Evolutionary conservation across 2,888 invertebrate genomes (phyloP), one percentile per base, ranked within the genome.

Genomic region (Clunio marinus): DNA sequence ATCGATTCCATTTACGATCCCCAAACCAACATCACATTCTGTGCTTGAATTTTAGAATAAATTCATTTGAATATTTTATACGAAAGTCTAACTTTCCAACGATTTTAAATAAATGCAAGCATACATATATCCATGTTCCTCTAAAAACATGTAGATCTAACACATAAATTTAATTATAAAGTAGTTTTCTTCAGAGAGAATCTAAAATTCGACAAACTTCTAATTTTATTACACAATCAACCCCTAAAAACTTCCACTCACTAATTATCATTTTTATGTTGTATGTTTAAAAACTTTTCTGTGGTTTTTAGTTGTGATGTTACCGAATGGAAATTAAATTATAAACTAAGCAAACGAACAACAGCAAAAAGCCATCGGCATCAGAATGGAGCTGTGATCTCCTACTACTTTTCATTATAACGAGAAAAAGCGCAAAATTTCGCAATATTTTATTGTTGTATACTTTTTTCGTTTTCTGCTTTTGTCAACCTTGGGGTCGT

Each of bases 261-360:
- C 66, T 66, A 32, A 66, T 32, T 55, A 66, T 55, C 28, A 55
- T 66, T 55, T 55, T 51, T 51, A 51, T 51, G 20, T 51, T 22
- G 17, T 32, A 8, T 22, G 51, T 22, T 51, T 3, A 22, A 13
- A 51, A 51, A n/a, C 4, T 37, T 65, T 25, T 65, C 35, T 32
- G 10, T 55, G 17, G 13, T 20, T 32, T 57, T 24, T 7, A n/a
- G 20, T 17, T 37, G 41, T 8, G 66, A 66, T 55, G 66, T 51
- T 66, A 32, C 55, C 66, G 28, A 51, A 66, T 55, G 17, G 20
- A 66, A 66, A 66, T 66, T 66, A 51, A 66, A 66, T 66, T 66
- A 66, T 55, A 32, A 66, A 66, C 66, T 66, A 66, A 66, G n/a
- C 22, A 46, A 41, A 45, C 25, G 13, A 25, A 10, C 22, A 55